Base-by-base conservation (phyloP, 2,888 invertebrate genomes). In the Chaitophorus viminalis region DNA sequence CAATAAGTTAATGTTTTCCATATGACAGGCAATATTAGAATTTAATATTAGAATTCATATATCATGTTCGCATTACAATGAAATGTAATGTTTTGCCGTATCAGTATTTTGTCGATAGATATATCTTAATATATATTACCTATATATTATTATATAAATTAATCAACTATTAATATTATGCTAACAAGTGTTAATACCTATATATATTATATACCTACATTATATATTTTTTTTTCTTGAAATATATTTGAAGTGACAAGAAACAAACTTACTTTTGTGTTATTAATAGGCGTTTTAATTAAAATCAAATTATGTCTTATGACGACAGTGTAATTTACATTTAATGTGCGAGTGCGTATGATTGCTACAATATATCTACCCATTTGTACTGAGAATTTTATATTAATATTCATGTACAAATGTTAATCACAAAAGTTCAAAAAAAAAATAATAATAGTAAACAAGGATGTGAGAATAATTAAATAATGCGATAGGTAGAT, bases 91-190 rank as follows among this genome's bases (percentile, higher is more conserved):
- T 84, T 84, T 84, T n/a, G 54, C 84, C 76, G 84, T 68, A 77
- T 68, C 84, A 84, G 84, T 84, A 84, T 84, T 84, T 84, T 60
- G 68, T 84, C 76, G 31, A 76, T 84, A 84, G 72, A 65, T 83
- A 39, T 46, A 46, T 46, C 11, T 46, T 46, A 82, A 72, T 29
- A 31, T 52, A 25, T 31, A 46, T 70, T 65, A 81, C 72, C 39
- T 29, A 31, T 52, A 25, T 31, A 46, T 72, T 39, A 68, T 72
- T 65, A 60, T 21, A 29, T 70, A 72, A 39, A 68, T 29, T 81
- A 68, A 81, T 46, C n/a, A 81, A 81, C 81, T 39, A 81, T 68
- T 81, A 81, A 39, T 81, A 81, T 36, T 78, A 75, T 79, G 68
- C 46, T 54, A 29, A 81, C 68, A 81, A 79, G 39, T 81, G 81